phyloP scores from a whole-genome alignment of 2,113 vertebrate species.

The Cavia porcellus region DNA sequence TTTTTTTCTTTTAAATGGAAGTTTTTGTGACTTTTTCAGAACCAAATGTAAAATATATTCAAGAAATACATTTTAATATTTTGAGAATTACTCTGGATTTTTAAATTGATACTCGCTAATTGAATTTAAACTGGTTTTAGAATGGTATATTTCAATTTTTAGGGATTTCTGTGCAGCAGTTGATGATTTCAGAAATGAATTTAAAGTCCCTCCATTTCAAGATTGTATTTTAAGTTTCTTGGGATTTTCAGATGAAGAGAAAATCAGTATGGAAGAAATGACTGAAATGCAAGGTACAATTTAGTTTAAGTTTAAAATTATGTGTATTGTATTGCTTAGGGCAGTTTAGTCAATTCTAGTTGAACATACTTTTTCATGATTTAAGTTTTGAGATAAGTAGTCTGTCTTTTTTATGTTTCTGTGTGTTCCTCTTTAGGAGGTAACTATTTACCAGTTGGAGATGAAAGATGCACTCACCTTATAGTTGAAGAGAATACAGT shows the following conservation, averaged over 20 bases:
- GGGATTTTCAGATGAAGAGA: conserved; percentile 97
- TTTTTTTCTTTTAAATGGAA: neutral
- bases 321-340: neutral
- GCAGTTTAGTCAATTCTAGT: neutral
- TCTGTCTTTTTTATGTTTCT: neutral
- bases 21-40: conserved; percentile 19
- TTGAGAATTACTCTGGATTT: conserved; percentile 40
- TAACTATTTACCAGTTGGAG: conserved; percentile 90
- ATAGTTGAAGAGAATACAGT: conserved; percentile 97
- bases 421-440: conserved; percentile 90
- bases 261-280: conserved; percentile 97
- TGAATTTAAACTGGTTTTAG: conserved; percentile 50
- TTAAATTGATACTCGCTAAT: neutral
- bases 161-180: conserved; percentile 93
- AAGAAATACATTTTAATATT: neutral
- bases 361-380: neutral
- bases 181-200: conserved; percentile 94
- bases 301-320: conserved; percentile 39
- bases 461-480: conserved; percentile 96
- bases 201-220: conserved; percentile 98
- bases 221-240: conserved; percentile 96
- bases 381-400: neutral
- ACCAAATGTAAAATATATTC: neutral
- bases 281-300: conserved; percentile 96
- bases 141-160: conserved; percentile 19